Percentiles rank a stretch among this genome's conserved stretches.
phyloP scores from a whole-genome alignment of 1,140 invertebrate genomes.

The Telenomus remus region DNA sequence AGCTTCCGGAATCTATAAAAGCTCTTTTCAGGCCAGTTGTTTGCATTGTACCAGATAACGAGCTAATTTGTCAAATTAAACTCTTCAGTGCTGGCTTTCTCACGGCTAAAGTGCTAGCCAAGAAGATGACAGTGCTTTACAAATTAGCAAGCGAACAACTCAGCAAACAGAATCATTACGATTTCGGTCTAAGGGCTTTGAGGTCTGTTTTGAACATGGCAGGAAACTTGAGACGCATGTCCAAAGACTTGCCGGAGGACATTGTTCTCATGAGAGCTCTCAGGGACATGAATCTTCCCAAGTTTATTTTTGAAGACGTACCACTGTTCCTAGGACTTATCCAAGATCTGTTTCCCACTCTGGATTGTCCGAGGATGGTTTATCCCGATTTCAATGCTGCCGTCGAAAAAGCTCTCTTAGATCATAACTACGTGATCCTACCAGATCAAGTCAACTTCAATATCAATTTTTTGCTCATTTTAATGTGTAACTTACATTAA shows the following conservation, averaged over 20 bases:
- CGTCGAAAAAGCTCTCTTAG: slow-evolving; percentile 80
- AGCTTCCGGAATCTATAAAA: slow-evolving; percentile 93
- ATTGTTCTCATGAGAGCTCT: slow-evolving; percentile 91
- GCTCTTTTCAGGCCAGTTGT: slow-evolving; percentile 92
- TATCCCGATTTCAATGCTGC: slow-evolving; percentile 90
- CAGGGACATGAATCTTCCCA: slow-evolving; percentile 93
- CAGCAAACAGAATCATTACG: slow-evolving; percentile 94
- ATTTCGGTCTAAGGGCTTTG: slow-evolving; percentile 92
- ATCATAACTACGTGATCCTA: slow-evolving; percentile 83
- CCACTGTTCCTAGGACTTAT: slow-evolving; percentile 92
- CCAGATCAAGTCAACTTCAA: slow-evolving; percentile 80
- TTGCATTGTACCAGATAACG: slow-evolving; percentile 91
- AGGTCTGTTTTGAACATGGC: slow-evolving; percentile 93
- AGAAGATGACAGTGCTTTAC: slow-evolving; percentile 94
- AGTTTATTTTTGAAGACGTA: slow-evolving; percentile 93
- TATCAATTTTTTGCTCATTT: no score
- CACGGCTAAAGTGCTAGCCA: slow-evolving; percentile 89
- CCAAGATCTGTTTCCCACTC: slow-evolving; percentile 88
- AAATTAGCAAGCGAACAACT: slow-evolving; percentile 89
- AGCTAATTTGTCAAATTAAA: slow-evolving; percentile 93
- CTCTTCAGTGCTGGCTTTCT: slow-evolving; percentile 93
- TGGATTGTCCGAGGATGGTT: slow-evolving; percentile 88
- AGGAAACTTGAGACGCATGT: slow-evolving; percentile 86
- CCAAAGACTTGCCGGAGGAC: slow-evolving; percentile 85
- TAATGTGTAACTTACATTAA: no score